A percentile compares a stretch with the other conserved stretches of the same genome.
Conservation (phyloP, 2,797 vertebrate species). For the Emys orbicularis region DNA sequence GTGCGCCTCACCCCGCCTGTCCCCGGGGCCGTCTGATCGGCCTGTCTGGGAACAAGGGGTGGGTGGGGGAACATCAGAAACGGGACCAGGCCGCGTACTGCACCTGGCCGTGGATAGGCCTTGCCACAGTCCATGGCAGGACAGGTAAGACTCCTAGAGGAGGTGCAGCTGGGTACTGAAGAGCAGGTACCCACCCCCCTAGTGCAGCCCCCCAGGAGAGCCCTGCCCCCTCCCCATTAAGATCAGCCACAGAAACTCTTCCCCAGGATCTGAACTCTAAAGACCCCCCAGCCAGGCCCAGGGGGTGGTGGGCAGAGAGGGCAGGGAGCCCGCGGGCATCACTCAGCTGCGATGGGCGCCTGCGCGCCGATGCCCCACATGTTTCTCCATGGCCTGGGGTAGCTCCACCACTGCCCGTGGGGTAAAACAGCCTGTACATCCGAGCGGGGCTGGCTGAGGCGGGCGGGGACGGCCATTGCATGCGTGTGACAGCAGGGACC, state of each 20-base stretch:
- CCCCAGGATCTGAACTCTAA: not conserved
- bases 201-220: not conserved
- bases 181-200: not conserved
- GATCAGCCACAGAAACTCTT: not conserved
- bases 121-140: too few species aligned
- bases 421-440: too few species aligned
- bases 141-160: rapidly evolving
- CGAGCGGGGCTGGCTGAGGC: too few species aligned
- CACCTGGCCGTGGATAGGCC: too few species aligned
- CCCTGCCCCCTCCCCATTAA: not conserved
- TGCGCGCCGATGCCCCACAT: not conserved
- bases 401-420: not conserved
- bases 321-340: too few species aligned
- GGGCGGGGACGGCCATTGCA: too few species aligned
- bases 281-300: too few species aligned
- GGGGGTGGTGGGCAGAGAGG: not conserved
- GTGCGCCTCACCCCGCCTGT: not conserved
- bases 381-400: not conserved
- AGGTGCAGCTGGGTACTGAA: not conserved
- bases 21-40: not conserved
- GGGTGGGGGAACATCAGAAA: not conserved
- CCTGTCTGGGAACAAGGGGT: rapidly evolving
- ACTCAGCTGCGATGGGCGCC: not conserved
- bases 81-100: not conserved
- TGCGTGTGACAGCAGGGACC: too few species aligned